A percentile compares a stretch with the other conserved stretches of the same genome.
phyloP scores from a whole-genome alignment of 2,113 vertebrate species.

The Oryzias celebensis region DNA sequence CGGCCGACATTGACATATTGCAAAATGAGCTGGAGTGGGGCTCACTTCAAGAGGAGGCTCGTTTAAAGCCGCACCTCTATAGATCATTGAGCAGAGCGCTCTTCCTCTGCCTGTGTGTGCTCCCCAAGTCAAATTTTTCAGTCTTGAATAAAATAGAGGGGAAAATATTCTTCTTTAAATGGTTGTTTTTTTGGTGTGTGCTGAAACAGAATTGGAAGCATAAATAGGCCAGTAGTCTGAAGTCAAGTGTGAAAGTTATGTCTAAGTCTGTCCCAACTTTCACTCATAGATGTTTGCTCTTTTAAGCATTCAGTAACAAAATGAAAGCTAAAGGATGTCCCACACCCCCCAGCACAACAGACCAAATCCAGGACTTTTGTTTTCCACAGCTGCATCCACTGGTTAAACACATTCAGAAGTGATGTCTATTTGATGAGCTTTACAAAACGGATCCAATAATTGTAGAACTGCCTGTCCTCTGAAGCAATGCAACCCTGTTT shows the following conservation, averaged over 20 bases:
- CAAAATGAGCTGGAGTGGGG: slow-evolving; percentile 49
- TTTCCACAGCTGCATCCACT: slow-evolving; percentile 53
- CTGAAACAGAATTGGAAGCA: slow-evolving; percentile 45
- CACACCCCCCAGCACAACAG: slow-evolving; percentile 30
- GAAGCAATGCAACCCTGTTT: slow-evolving; percentile 42
- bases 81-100: slow-evolving; percentile 65
- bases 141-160: slow-evolving; percentile 44
- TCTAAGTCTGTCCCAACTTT: neutral
- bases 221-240: slow-evolving; percentile 39
- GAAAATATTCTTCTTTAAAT: slow-evolving; percentile 2
- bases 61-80: slow-evolving; percentile 61
- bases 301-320: slow-evolving; percentile 40
- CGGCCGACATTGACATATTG: slow-evolving; percentile 69
- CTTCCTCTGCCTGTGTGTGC: slow-evolving; percentile 33
- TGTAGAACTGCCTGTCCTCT: slow-evolving; percentile 44
- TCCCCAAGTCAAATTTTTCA: slow-evolving; percentile 54
- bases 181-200: slow-evolving; percentile 22
- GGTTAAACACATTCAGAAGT: slow-evolving; percentile 60
- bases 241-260: slow-evolving; percentile 25
- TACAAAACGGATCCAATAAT: slow-evolving; percentile 70
- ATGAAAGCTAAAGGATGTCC: slow-evolving; percentile 12
- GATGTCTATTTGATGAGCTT: slow-evolving; percentile 69
- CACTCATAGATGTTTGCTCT: slow-evolving; percentile 12
- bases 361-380: slow-evolving; percentile 39
- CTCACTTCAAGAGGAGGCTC: slow-evolving; percentile 57